phyloP scores from a whole-genome alignment of 2,888 invertebrate genomes.

The Polymixis flavicincta region DNA sequence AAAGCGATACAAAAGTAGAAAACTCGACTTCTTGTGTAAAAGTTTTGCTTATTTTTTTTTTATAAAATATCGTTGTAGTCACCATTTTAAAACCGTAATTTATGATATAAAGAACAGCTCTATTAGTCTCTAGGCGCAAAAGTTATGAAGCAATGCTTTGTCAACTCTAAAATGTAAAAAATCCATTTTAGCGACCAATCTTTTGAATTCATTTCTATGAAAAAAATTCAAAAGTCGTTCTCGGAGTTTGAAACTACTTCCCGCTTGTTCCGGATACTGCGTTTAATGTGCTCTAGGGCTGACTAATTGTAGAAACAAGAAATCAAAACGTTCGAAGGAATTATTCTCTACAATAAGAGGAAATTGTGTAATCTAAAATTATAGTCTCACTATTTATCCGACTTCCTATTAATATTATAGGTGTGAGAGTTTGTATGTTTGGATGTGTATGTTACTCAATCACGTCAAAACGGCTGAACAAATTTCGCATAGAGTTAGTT shows the following conservation, averaged over 20 bases:
- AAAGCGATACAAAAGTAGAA: too few species aligned
- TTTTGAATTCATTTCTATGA: conserved; percentile 57
- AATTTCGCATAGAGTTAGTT: too few species aligned
- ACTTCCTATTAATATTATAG: too few species aligned
- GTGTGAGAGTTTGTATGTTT: too few species aligned
- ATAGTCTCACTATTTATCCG: not conserved
- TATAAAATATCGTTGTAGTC: not conserved
- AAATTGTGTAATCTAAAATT: not conserved
- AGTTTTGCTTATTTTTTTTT: not conserved
- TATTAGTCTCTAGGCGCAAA: conserved; percentile 5
- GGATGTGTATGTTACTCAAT: too few species aligned
- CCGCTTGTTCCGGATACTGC: conserved; percentile 43
- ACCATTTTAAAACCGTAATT: not conserved
- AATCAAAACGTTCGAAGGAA: not conserved
- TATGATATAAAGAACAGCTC: conserved; percentile 6
- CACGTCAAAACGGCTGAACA: too few species aligned
- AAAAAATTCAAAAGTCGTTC: conserved; percentile 43
- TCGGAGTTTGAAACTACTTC: conserved; percentile 55
- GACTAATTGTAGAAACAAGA: not conserved
- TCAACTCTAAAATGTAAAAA: conserved; percentile 42
- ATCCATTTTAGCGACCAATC: conserved; percentile 43
- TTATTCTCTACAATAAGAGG: not conserved
- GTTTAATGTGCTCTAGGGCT: conserved; percentile 44
- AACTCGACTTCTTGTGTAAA: too few species aligned
- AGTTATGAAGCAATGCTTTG: conserved; percentile 35